These are phyloP conservation scores for Selenia dentaria DNA, from an alignment of 2,888 invertebrate genomes.

Conservation along the genomic window DNA sequence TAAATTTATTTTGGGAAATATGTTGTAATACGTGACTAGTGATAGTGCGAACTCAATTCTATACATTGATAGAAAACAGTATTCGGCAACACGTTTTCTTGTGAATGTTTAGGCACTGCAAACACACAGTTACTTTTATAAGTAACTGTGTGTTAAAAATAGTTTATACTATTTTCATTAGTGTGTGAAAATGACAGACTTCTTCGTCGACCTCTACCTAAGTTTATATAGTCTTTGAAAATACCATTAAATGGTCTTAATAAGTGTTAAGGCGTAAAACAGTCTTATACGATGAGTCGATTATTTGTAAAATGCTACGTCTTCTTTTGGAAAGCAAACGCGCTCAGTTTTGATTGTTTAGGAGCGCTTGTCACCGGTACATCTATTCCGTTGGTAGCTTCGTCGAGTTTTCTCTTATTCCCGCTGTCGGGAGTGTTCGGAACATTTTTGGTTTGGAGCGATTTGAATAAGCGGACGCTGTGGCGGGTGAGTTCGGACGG, in stretches of 20 bases:
- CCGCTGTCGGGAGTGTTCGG: slow-evolving; percentile 41
- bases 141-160: too few species aligned
- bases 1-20: too few species aligned
- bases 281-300: too few species aligned
- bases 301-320: slow-evolving; percentile 27
- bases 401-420: slow-evolving; percentile 68
- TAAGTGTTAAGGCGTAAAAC: slow-evolving; percentile 1
- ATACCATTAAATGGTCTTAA: slow-evolving; percentile 4
- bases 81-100: too few species aligned
- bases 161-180: too few species aligned
- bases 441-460: slow-evolving; percentile 49
- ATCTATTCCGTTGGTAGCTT: slow-evolving; percentile 42
- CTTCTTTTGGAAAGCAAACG: slow-evolving; percentile 75
- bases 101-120: too few species aligned
- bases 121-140: too few species aligned
- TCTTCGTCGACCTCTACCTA: too few species aligned
- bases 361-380: slow-evolving; percentile 54
- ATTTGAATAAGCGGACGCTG: slow-evolving; percentile 80
- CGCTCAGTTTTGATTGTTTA: slow-evolving; percentile 78
- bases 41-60: too few species aligned
- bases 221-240: slow-evolving; percentile 13
- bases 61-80: too few species aligned
- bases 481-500: slow-evolving; percentile 83
- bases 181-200: too few species aligned
- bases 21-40: too few species aligned